Evolutionary conservation across 2,113 vertebrate genomes (phyloP), one percentile per base, ranked within the genome.

Genomic region (Strix uralensis): DNA sequence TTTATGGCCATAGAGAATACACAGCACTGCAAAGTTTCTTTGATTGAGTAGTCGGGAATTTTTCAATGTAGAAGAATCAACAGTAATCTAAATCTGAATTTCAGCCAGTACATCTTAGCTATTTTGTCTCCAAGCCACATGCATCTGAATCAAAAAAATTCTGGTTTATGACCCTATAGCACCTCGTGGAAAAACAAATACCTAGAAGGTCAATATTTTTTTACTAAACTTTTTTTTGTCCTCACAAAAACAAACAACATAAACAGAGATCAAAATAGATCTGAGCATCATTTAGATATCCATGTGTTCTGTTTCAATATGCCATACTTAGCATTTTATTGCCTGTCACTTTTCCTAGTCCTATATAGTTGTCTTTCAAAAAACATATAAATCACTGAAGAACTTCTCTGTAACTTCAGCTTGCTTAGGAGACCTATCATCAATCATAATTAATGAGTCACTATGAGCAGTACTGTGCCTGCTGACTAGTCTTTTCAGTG

Each of bases 371-470:
- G 10, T 47, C 36, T 72, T 89, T 69, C 74, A 57, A 54, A 83
- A 88, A 83, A 36, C 20, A 22, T 19, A 86, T 80, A 87, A 79
- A 94, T 91, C 61, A 85, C 30, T 52, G 47, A 83, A 23, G 78
- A 90, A 58, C 22, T 82, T 63, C 67, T 82, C 70, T 54, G 75
- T 65, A 84, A 46, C 62, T 67, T 81, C 58, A 75, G 30, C n/a
- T 70, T 87, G 30, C 46, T 85, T 88, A 69, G 25, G 46, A 91
- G 51, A 66, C 7, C 34, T 74, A 36, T 74, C 74, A 88, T 91
- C 81, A 88, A 44, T 96, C 81, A 88, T 40, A 69, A 94, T 92
- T 96, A 90, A 92, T 66, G 40, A 94, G 47, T 84, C n/a, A 29
- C 66, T 86, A 57, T 27, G 32, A 84, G n/a, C 18, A 46, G 13